Base-by-base conservation (phyloP, 2,797 vertebrate genomes). In the Limosa lapponica region DNA sequence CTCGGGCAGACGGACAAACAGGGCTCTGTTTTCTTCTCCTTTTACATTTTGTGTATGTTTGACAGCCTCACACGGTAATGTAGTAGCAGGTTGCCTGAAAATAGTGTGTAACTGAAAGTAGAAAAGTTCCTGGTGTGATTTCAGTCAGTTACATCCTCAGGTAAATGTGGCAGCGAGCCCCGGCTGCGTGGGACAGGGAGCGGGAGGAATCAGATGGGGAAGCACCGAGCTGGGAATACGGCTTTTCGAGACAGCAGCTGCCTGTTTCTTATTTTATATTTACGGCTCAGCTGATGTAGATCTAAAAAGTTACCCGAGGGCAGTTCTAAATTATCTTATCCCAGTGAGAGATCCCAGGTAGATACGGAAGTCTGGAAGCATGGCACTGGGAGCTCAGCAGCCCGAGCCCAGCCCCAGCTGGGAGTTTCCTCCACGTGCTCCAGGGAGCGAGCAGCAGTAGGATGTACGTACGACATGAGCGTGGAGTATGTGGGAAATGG, bases 241-340 rank as follows among this genome's bases (percentile, higher is more conserved):
- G 46, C 27, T 65, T 73, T 72, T 92, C 3, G 32, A 91, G 70
- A 64, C 32, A 61, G 52, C 5, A 3, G 32, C 17, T 58, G 57
- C 65, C 25, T 69, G 41, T 70, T 95, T 80, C 69, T 93, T 57
- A 36, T 78, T 92, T 90, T 20, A 46, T 55, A 82, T 94, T 93
- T 94, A 75, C 1, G 16, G 37, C 73, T 93, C 49, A 95, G 82
- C 25, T 88, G 85, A 91, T 69, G n/a, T 20, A 62, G 46, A 94
- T 86, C 20, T 82, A 86, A 91, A 92, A 72, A 64, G 20, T 87
- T 61, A 83, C 80, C 83, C 28, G 58, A 46, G n/a, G 78, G 62
- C 14, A 84, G 39, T 69, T 79, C 39, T 61, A 49, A 82, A 58
- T 85, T 3, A 46, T 37, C 34, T 81, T 51, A n/a, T 64, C 81